phyloP scores from a whole-genome alignment of 2,113 vertebrate genomes.

The Aepyceros melampus region DNA sequence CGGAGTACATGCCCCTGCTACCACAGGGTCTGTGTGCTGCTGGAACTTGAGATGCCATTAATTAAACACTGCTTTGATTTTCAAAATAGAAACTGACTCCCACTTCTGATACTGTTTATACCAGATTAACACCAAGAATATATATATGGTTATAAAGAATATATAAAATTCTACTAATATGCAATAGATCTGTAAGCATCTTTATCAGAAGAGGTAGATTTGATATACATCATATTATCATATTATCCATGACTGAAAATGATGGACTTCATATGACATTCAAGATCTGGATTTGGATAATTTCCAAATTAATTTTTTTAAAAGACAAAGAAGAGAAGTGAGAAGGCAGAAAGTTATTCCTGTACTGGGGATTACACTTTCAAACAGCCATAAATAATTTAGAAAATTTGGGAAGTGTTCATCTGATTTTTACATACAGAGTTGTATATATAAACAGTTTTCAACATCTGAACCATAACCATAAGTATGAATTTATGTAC shows the following conservation, averaged over 20 bases:
- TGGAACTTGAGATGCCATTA: background rate
- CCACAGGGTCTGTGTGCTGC: accelerated
- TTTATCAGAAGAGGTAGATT: background rate
- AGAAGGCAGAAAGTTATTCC: background rate
- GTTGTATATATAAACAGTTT: background rate
- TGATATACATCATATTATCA: background rate
- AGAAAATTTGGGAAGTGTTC: background rate
- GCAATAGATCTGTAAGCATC: background rate
- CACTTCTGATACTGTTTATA: background rate
- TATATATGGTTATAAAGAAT: background rate
- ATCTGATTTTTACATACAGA: background rate
- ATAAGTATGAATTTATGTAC: background rate
- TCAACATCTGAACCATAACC: background rate
- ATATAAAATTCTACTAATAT: background rate
- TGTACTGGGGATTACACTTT: background rate
- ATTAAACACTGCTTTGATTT: background rate
- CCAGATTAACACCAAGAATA: background rate
- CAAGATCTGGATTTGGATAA: background rate
- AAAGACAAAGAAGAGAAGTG: background rate
- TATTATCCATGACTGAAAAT: background rate
- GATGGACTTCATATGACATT: background rate
- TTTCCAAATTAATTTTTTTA: background rate
- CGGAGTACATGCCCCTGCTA: accelerated
- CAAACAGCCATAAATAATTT: background rate
- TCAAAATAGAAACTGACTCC: background rate